Evolutionary conservation across 2,797 vertebrate genomes (phyloP).

Genomic region (Sphaeramia orbicularis): DNA sequence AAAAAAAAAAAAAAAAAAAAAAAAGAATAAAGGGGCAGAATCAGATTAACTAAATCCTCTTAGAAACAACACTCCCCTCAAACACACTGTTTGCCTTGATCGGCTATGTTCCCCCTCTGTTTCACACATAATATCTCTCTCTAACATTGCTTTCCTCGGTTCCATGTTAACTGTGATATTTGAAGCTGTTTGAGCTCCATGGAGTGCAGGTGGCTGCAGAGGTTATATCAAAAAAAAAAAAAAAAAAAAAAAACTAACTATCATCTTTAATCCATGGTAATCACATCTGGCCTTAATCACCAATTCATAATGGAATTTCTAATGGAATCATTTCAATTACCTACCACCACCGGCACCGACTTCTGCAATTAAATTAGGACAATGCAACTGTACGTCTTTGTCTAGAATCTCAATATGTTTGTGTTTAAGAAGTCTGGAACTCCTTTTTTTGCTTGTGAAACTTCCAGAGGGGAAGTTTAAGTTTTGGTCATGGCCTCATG

Average conservation of each 20-base stretch:
- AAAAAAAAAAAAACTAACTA: slow-evolving; percentile 80
- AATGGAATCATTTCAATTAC: slow-evolving; percentile 99
- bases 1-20: slow-evolving; percentile 44
- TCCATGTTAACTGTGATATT: slow-evolving; percentile 29
- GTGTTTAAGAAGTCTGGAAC: slow-evolving; percentile 74
- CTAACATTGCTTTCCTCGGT: slow-evolving; percentile 12
- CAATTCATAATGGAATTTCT: slow-evolving; percentile 98
- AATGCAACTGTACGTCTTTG: slow-evolving; percentile 89
- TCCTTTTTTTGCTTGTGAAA: slow-evolving; percentile 83
- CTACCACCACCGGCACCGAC: slow-evolving; percentile 88
- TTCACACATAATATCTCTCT: slow-evolving; percentile 6
- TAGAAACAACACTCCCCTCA: slow-evolving; percentile 51
- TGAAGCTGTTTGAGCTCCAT: slow-evolving; percentile 38
- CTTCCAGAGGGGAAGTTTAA: slow-evolving; percentile 89
- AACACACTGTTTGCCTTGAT: slow-evolving; percentile 41
- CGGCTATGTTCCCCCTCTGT: background rate
- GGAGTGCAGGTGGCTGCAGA: slow-evolving; percentile 85
- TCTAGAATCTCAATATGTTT: slow-evolving; percentile 89
- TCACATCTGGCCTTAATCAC: slow-evolving; percentile 95
- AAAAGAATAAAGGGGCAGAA: slow-evolving; percentile 42
- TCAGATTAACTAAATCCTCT: slow-evolving; percentile 74
- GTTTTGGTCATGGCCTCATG: slow-evolving; percentile 79
- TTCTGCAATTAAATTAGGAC: slow-evolving; percentile 97
- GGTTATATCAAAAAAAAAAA: slow-evolving; percentile 77
- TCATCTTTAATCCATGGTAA: slow-evolving; percentile 93